Evolutionary conservation across 1,140 invertebrate species (phyloP).

Genomic region (Lucilia cuprina): DNA sequence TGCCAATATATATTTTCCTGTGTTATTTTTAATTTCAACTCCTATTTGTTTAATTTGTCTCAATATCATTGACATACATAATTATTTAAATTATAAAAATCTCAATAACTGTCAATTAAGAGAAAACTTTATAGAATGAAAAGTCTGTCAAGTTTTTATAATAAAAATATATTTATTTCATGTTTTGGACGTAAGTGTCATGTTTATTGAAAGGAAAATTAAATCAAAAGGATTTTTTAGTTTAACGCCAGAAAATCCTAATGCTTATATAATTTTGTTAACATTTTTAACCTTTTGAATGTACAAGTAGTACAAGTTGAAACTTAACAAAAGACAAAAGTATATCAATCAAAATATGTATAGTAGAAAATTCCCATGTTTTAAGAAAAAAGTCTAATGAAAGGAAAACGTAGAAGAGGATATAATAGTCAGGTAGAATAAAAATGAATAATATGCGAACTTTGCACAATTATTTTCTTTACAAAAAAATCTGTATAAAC

Average conservation of each 20-base stretch:
- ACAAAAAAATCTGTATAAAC: too few relatives aligned
- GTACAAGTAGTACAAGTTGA: background rate
- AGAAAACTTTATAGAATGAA: background rate
- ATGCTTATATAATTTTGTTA: too few relatives aligned
- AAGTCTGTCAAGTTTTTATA: background rate
- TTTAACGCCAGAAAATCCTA: too few relatives aligned
- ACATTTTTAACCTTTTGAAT: too few relatives aligned
- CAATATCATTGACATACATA: background rate
- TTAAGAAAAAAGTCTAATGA: background rate
- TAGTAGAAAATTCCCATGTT: background rate
- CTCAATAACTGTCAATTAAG: background rate
- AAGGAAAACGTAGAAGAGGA: background rate
- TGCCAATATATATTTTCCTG: background rate
- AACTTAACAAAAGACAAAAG: background rate
- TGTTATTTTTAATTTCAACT: background rate
- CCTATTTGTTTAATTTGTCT: background rate
- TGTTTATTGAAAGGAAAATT: background rate
- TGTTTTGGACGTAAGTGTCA: background rate
- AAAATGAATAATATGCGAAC: slow-evolving; percentile 23
- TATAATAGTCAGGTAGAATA: background rate
- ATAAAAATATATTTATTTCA: background rate
- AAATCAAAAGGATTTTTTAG: too few relatives aligned
- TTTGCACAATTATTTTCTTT: slow-evolving; percentile 17
- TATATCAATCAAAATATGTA: slow-evolving; percentile 16
- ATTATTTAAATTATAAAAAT: background rate